These are phyloP conservation scores for Sus scrofa DNA, from an alignment of 2,113 vertebrate genomes.

Conservation along the genomic window DNA sequence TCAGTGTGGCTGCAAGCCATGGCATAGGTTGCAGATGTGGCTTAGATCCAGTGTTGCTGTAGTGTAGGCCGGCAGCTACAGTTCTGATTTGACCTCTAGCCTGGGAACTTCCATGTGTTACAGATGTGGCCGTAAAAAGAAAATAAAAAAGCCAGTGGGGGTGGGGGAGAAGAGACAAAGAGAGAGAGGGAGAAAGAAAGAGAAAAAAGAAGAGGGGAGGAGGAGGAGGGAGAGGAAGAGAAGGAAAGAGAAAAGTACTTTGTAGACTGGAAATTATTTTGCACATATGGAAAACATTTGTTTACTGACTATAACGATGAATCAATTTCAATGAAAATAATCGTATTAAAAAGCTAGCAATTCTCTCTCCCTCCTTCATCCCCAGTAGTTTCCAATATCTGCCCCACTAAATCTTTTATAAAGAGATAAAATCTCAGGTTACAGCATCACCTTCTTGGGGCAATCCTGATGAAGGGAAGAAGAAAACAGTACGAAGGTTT, in stretches of 20 bases:
- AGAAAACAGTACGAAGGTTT: not conserved
- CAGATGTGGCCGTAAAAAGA: no score
- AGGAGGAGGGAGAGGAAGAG: not conserved
- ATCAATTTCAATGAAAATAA: constrained; percentile 27
- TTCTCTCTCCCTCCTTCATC: not conserved
- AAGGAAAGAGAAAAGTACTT: not conserved
- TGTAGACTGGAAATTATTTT: not conserved
- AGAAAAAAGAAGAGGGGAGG: no score
- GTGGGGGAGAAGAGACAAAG: no score
- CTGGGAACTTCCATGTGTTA: no score
- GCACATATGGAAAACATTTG: not conserved
- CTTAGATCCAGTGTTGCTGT: no score
- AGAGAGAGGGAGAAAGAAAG: not conserved
- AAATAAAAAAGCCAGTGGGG: no score
- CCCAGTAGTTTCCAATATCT: not conserved
- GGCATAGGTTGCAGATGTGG: no score
- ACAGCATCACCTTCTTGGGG: not conserved
- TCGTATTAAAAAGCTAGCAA: constrained; percentile 23
- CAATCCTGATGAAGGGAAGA: not conserved
- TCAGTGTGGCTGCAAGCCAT: no score
- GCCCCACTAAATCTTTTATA: not conserved
- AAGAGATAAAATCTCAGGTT: not conserved
- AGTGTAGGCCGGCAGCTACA: no score
- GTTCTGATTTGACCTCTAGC: no score
- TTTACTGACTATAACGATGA: not conserved